Conservation (phyloP, 2,888 invertebrate genomes). For the Agrotis ipsilon region DNA sequence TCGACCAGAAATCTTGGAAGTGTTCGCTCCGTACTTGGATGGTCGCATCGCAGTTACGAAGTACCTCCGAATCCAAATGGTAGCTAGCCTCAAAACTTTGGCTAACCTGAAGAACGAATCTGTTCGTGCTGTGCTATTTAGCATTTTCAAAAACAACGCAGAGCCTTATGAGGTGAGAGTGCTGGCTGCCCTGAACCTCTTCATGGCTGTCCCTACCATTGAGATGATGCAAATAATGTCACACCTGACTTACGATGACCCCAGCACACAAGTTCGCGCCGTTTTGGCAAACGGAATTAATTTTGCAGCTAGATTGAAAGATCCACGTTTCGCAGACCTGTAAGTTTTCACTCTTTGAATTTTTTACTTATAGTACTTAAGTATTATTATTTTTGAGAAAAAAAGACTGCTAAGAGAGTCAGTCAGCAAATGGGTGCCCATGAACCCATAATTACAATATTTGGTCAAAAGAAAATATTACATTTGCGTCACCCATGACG, state of each 20-base stretch:
- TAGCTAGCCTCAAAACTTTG: conserved; percentile 90
- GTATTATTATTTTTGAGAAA: no score
- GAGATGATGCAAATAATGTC: conserved; percentile 94
- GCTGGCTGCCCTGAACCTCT: conserved; percentile 92
- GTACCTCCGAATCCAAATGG: conserved; percentile 92
- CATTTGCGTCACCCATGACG: neutral
- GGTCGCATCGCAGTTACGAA: conserved; percentile 89
- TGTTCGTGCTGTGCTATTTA: conserved; percentile 91
- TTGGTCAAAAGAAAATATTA: no score
- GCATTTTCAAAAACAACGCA: conserved; percentile 92
- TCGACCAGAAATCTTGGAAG: conserved; percentile 91
- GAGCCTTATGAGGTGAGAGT: conserved; percentile 93
- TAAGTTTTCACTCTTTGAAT: conserved; percentile 78
- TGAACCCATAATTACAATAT: no score
- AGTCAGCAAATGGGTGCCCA: no score
- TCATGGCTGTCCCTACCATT: conserved; percentile 91
- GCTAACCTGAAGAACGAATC: conserved; percentile 86
- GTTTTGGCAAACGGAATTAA: conserved; percentile 92
- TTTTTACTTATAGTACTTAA: neutral
- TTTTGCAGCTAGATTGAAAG: conserved; percentile 87
- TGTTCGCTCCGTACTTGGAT: conserved; percentile 93
- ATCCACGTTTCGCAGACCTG: conserved; percentile 84
- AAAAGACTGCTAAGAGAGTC: no score
- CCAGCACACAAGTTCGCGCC: conserved; percentile 92
- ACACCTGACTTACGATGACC: conserved; percentile 92